These are phyloP conservation scores for Polylopha cassiicola DNA, from an alignment of 2,888 invertebrate genomes.

Conservation along the genomic window DNA sequence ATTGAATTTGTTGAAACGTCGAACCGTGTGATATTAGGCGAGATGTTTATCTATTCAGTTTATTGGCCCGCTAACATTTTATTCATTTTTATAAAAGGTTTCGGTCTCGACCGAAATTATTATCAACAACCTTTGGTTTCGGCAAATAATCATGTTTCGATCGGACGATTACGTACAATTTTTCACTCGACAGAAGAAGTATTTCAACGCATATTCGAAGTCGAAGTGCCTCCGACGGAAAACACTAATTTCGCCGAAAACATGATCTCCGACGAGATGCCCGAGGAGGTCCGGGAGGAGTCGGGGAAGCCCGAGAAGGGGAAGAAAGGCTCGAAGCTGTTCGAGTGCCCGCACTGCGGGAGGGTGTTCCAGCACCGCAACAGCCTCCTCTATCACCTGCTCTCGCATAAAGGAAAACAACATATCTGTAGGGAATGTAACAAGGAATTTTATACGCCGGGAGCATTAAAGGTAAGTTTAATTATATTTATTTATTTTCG, in stretches of 20 bases:
- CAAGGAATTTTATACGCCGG: conserved; percentile 88
- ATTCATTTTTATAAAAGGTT: too few species aligned
- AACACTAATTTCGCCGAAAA: conserved; percentile 33
- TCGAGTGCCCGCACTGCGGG: conserved; percentile 82
- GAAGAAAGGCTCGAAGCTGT: conserved; percentile 51
- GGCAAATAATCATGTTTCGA: too few species aligned
- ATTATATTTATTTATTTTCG: too few species aligned
- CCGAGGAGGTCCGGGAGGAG: conserved; percentile 15
- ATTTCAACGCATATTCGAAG: conserved; percentile 60
- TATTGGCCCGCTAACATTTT: too few species aligned
- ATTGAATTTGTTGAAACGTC: too few species aligned
- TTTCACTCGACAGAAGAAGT: conserved; percentile 51
- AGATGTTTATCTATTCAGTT: too few species aligned
- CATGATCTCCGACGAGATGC: conserved; percentile 35
- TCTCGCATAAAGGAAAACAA: conserved; percentile 86
- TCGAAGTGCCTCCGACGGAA: conserved; percentile 38
- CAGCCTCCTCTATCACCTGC: conserved; percentile 88
- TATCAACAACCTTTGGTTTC: too few species aligned
- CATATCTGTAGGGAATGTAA: conserved; percentile 88
- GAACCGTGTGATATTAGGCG: too few species aligned
- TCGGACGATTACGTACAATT: too few species aligned
- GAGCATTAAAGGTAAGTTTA: conserved; percentile 83
- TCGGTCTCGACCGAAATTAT: too few species aligned
- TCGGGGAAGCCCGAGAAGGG: conserved; percentile 29
- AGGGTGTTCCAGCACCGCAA: conserved; percentile 88